Percentiles rank a stretch among this genome's conserved stretches.
phyloP scores from a whole-genome alignment of 1,140 invertebrate genomes.

The Prorops nasuta region DNA sequence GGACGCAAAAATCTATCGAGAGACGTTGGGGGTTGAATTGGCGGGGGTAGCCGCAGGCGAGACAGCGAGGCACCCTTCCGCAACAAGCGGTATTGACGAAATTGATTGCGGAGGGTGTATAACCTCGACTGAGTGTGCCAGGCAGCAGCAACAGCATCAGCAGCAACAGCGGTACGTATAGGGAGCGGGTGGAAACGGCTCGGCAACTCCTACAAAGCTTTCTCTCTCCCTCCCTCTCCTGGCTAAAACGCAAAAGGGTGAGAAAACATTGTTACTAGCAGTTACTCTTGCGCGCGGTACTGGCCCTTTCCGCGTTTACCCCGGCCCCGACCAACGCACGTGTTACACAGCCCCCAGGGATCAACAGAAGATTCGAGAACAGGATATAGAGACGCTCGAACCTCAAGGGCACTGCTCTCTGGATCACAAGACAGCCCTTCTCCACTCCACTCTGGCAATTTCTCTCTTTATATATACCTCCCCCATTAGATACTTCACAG shows the following conservation, averaged over 20 bases:
- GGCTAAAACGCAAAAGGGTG: slow-evolving; percentile 48
- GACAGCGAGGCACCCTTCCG: slow-evolving; percentile 34
- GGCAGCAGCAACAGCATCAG: not conserved
- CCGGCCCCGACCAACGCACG: slow-evolving; percentile 30
- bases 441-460: no score
- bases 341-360: slow-evolving; percentile 39
- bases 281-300: slow-evolving; percentile 38
- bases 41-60: slow-evolving; percentile 31
- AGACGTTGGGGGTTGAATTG: slow-evolving; percentile 22
- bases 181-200: no score
- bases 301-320: slow-evolving; percentile 1
- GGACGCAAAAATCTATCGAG: slow-evolving; percentile 45
- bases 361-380: slow-evolving; percentile 26
- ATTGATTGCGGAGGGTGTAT: slow-evolving; percentile 50
- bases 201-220: not conserved
- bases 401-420: not conserved
- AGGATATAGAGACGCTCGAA: not conserved
- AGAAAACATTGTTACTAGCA: slow-evolving; percentile 54
- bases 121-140: slow-evolving; percentile 28
- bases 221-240: no score
- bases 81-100: slow-evolving; percentile 54
- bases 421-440: not conserved
- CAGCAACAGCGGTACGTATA: no score
- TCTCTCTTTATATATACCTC: no score
- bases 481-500: no score